Percentiles rank a stretch among this genome's conserved stretches.
Evolutionary conservation across 92 coral and sea anemone species (phyloP).

Genomic region (Epizoanthus ramosus): DNA sequence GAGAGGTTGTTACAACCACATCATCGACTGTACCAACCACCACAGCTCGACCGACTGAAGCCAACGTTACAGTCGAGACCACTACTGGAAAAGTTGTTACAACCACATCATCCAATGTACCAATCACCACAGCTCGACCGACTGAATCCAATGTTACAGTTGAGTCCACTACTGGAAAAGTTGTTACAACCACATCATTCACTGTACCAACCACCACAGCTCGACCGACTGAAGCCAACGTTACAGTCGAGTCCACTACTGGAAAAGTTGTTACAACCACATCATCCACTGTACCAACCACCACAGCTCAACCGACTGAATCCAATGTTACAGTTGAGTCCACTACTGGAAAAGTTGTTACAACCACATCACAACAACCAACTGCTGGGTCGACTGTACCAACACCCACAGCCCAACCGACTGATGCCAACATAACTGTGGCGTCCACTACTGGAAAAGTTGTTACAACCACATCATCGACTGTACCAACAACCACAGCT

Average conservation of each 20-base stretch:
- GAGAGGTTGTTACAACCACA: not conserved
- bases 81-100: not conserved
- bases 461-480: too few species aligned
- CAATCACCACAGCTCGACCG: not conserved
- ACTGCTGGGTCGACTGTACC: slow-evolving; percentile 1
- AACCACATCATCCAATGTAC: not conserved
- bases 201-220: not conserved
- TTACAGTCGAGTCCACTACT: not conserved
- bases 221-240: not conserved
- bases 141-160: not conserved
- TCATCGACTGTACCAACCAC: not conserved
- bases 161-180: not conserved
- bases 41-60: not conserved
- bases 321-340: not conserved
- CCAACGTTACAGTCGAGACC: not conserved
- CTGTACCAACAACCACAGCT: not conserved
- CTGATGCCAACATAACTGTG: too few species aligned
- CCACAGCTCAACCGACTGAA: not conserved
- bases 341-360: not conserved
- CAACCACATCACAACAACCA: not conserved
- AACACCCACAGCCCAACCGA: too few species aligned
- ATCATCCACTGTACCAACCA: not conserved
- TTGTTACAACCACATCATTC: not conserved
- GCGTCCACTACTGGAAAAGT: too few species aligned
- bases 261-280: not conserved